Base-by-base conservation (phyloP, 2,888 invertebrate genomes). In the Pecten maximus region DNA sequence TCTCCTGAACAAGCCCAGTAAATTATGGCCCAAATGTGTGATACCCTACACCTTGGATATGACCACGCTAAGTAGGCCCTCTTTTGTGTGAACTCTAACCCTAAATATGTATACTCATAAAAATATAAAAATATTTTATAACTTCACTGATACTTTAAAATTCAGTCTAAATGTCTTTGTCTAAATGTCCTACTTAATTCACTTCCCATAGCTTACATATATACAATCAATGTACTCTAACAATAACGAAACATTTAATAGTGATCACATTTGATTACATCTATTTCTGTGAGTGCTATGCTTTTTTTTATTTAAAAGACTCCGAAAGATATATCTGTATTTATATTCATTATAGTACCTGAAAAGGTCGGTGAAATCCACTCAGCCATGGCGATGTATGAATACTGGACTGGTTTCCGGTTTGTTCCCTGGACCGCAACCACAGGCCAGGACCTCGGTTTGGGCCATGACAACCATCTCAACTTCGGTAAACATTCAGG, bases 401-500 rank as follows among this genome's bases (percentile, higher is more conserved):
- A 74, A 74, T 74, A 74, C 23, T 74, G 74, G 28, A 35, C 74
- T 74, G 19, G 74, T 15, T 74, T 74, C 35, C 74, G 74, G 35
- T 74, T 74, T 74, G 35, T 74, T 15, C 74, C 74, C 12, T 74
- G 74, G 74, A 74, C 74, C 2, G 0, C 74, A 35, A 74, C 35
- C 4, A 74, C 74, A 74, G 74, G 74, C 10, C 35, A 35, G 8
- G 28, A 6, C 35, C 28, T 74, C 10, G 35, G 74, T 35, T 35
- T 74, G 15, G 74, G 28, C 2, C 74, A 74, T 10, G 74, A 74
- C 28, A 74, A 74, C 28, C 74, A 74, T 35, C 74, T 74, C 6
- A 74, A 74, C 74, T 74, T 74, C 74, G 74, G 74, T 10, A 74
- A 8, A 35, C 74, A 74, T 35, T 74, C 74, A 74, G 74, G 74